These are phyloP conservation scores for Umimayanthus chanpuru DNA, from an alignment of 92 coral and sea anemone genomes.

Conservation along the genomic window DNA sequence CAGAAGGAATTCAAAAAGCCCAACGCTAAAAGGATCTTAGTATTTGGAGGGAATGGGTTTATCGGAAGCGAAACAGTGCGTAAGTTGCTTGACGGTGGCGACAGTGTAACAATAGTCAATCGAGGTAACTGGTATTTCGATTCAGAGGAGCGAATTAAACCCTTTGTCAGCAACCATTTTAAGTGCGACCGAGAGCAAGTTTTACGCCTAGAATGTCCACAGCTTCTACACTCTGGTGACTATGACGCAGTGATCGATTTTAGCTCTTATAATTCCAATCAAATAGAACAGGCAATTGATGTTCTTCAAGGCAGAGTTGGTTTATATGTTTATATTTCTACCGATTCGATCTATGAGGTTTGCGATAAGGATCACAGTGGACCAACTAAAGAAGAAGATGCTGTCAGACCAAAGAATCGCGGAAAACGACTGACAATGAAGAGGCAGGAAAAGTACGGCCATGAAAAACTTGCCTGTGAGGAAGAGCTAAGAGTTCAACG, in stretches of 20 bases:
- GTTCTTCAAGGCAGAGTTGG: constrained; percentile 76
- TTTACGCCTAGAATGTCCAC: constrained; percentile 81
- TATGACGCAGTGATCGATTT: constrained; percentile 96
- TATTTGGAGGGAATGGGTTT: constrained; percentile 98
- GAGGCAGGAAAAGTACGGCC: constrained; percentile 82
- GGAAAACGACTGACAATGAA: constrained; percentile 74
- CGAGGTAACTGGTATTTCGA: constrained; percentile 96
- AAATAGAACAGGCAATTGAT: constrained; percentile 76
- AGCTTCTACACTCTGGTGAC: constrained; percentile 65
- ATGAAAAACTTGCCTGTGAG: constrained; percentile 93
- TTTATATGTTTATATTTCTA: constrained; percentile 86
- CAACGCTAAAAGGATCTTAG: constrained; percentile 62
- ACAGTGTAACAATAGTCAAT: constrained; percentile 81
- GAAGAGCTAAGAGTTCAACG: constrained; percentile 78
- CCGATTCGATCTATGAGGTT: constrained; percentile 92
- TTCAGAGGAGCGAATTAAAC: constrained; percentile 83
- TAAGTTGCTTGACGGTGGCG: constrained; percentile 68
- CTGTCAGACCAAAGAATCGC: constrained; percentile 79
- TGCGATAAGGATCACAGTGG: constrained; percentile 84
- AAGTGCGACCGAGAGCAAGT: constrained; percentile 88
- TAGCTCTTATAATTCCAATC: constrained; percentile 83
- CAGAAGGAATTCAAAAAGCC: background rate
- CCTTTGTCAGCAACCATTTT: constrained; percentile 68
- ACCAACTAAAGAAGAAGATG: constrained; percentile 81
- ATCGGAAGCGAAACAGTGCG: constrained; percentile 87